A percentile compares a stretch with the other conserved stretches of the same genome.
Conservation (phyloP, 2,888 invertebrate species). For the Anoplius nigerrimus region DNA sequence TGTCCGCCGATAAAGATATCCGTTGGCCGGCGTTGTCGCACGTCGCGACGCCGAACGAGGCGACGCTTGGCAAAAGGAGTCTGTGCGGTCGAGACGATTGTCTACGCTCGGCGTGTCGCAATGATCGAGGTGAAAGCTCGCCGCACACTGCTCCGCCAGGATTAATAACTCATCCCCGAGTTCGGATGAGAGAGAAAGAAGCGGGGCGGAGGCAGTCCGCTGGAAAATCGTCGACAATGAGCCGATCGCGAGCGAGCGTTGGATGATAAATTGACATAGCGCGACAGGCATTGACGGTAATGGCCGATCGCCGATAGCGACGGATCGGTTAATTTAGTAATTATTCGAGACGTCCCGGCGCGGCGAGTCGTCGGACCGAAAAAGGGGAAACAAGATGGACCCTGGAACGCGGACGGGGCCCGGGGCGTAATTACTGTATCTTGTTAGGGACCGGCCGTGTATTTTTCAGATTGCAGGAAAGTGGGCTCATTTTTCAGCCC, state of each 20-base stretch:
- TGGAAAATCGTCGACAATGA: conserved; percentile 10
- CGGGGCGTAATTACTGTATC: no score
- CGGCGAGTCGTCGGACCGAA: conserved; percentile 14
- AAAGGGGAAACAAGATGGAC: no score
- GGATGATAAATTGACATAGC: conserved; percentile 17
- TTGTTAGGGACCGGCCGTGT: no score
- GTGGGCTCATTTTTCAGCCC: no score
- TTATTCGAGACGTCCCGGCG: conserved; percentile 23
- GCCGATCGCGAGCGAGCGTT: conserved; percentile 2
- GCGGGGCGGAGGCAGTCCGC: conserved; percentile 5
- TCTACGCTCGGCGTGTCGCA: conserved; percentile 37
- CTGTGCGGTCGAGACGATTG: conserved; percentile 29
- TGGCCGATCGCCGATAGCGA: conserved; percentile 23
- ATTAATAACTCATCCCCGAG: conserved; percentile 33
- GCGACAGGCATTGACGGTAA: conserved; percentile 10
- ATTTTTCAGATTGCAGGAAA: no score
- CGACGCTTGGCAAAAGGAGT: conserved; percentile 26
- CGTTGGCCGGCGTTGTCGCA: conserved; percentile 29
- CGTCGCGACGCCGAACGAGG: conserved; percentile 37
- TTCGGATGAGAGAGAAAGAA: neutral
- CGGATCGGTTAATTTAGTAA: conserved; percentile 28
- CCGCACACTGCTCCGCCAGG: conserved; percentile 35
- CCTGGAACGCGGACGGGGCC: no score
- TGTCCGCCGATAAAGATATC: conserved; percentile 43
- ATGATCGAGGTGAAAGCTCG: conserved; percentile 43